phyloP scores from a whole-genome alignment of 2,113 vertebrate species.

The Erinaceus europaeus region DNA sequence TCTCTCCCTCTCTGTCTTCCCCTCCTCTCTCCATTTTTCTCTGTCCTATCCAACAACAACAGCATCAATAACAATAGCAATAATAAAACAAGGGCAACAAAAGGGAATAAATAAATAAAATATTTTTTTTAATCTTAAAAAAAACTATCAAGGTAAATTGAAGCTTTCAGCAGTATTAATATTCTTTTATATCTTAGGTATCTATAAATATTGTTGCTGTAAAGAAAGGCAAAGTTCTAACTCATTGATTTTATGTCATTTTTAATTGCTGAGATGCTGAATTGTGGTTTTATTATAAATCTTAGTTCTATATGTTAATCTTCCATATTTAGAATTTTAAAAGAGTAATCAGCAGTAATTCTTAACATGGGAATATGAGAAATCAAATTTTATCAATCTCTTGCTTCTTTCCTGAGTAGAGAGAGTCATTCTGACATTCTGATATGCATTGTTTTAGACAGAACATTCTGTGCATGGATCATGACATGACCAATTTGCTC shows the following conservation, averaged over 20 bases:
- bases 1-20: too few relatives aligned
- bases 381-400: background rate
- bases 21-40: too few relatives aligned
- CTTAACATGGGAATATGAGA: background rate
- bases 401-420: background rate
- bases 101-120: too few relatives aligned
- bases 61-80: too few relatives aligned
- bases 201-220: too few relatives aligned
- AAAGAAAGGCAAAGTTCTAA: too few relatives aligned
- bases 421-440: background rate
- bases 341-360: background rate
- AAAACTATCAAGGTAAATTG: too few relatives aligned
- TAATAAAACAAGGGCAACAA: too few relatives aligned
- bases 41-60: too few relatives aligned
- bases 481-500: background rate
- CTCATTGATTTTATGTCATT: background rate
- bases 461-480: background rate
- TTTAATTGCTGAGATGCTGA: background rate
- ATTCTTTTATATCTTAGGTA: too few relatives aligned
- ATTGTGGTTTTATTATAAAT: conserved; percentile 8
- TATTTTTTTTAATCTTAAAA: too few relatives aligned
- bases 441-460: background rate
- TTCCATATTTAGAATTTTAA: background rate
- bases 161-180: conserved; percentile 8
- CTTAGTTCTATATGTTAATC: background rate